These are phyloP conservation scores for Trematomus loennbergii DNA, from an alignment of 2,113 vertebrate species.

Conservation along the genomic window DNA sequence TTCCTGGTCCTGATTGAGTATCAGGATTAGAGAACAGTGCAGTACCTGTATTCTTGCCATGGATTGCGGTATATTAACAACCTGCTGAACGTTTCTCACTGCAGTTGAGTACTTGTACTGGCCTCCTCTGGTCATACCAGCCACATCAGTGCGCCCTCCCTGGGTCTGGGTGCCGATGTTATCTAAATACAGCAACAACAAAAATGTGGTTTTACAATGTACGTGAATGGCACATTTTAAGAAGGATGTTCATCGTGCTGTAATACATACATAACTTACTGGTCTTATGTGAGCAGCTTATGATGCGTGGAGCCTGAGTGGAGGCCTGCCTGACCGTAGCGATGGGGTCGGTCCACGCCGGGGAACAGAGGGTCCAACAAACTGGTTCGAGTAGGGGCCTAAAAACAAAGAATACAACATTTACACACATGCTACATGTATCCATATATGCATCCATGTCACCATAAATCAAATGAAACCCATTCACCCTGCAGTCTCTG, in stretches of 20 bases:
- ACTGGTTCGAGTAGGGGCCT: slow-evolving; percentile 82
- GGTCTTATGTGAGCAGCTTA: slow-evolving; percentile 86
- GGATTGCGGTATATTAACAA: slow-evolving; percentile 72
- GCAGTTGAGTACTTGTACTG: slow-evolving; percentile 89
- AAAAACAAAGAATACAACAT: slow-evolving; percentile 18
- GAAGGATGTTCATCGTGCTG: no score
- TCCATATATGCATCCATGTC: neutral
- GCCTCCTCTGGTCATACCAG: slow-evolving; percentile 66
- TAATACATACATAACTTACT: slow-evolving; percentile 79
- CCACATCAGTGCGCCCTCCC: slow-evolving; percentile 79
- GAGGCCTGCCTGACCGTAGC: slow-evolving; percentile 90
- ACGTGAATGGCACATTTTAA: neutral
- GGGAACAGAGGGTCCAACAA: slow-evolving; percentile 74
- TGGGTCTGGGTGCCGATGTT: slow-evolving; percentile 95
- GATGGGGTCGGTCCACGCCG: slow-evolving; percentile 83
- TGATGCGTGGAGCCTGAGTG: slow-evolving; percentile 87
- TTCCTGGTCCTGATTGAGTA: neutral
- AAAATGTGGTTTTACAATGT: neutral
- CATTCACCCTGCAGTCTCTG: slow-evolving; percentile 87
- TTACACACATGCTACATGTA: neutral
- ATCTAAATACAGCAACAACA: slow-evolving; percentile 71
- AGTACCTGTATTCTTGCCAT: slow-evolving; percentile 83
- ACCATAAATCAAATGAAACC: neutral
- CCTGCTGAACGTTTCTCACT: slow-evolving; percentile 83
- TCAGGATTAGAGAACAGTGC: neutral